Percentiles rank a stretch among this genome's conserved stretches.
Conservation (phyloP, 2,797 vertebrate species). For the Pelobates cultripes region DNA sequence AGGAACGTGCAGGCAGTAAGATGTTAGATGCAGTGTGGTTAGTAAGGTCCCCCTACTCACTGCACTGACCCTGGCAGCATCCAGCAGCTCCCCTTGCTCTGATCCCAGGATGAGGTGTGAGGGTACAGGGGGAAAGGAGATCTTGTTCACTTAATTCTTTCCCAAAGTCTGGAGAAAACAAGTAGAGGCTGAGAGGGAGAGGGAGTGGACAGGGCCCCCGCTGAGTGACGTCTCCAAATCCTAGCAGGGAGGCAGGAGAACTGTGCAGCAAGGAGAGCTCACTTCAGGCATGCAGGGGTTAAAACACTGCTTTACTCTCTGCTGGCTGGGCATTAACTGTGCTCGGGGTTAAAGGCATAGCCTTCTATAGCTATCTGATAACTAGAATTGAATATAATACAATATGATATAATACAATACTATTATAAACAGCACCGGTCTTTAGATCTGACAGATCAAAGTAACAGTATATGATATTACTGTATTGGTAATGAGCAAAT, state of each 20-base stretch:
- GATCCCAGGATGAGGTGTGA: neutral
- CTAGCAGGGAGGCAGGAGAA: conserved; percentile 12
- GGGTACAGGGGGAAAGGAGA: conserved; percentile 46
- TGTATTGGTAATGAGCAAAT: too few species aligned
- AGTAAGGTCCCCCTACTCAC: neutral
- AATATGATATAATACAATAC: too few species aligned
- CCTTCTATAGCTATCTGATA: too few species aligned
- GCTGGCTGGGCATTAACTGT: too few species aligned
- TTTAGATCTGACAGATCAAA: too few species aligned
- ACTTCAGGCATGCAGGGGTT: conserved; percentile 9
- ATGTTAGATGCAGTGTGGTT: too few species aligned
- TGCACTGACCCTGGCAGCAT: neutral
- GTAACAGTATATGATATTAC: too few species aligned
- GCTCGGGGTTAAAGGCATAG: too few species aligned
- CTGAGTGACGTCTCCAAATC: conserved; percentile 42
- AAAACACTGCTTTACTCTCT: neutral
- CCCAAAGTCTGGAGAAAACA: conserved; percentile 58
- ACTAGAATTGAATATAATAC: too few species aligned
- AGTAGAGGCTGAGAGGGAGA: conserved; percentile 50
- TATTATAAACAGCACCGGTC: too few species aligned
- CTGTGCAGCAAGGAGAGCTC: neutral
- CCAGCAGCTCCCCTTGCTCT: neutral
- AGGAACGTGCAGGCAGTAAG: too few species aligned
- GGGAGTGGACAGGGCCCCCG: conserved; percentile 56
- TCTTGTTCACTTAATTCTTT: conserved; percentile 53